phyloP scores from a whole-genome alignment of 2,797 vertebrate species.

The Dicrostonyx torquatus region DNA sequence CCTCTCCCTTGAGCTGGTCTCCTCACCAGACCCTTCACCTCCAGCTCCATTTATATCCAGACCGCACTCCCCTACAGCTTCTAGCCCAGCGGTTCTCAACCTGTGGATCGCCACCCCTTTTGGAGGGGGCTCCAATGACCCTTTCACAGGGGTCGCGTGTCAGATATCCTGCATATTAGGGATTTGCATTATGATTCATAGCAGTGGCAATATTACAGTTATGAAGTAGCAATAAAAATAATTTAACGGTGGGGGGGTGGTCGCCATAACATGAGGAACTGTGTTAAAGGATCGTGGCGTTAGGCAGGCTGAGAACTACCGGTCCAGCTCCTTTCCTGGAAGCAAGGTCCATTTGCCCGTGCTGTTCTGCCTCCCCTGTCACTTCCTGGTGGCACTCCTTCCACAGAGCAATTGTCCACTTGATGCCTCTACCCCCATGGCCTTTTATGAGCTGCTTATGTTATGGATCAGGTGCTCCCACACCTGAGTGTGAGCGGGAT shows the following conservation, averaged over 20 bases:
- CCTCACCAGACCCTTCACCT: neutral
- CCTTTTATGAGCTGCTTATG: neutral
- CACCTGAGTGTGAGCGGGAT: neutral
- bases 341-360: neutral
- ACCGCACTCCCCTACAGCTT: neutral
- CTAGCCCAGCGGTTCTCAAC: neutral
- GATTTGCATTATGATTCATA: neutral
- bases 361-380: neutral
- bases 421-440: accelerated
- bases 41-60: accelerated
- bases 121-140: neutral
- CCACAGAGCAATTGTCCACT: accelerated
- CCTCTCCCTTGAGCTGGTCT: neutral
- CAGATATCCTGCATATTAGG: neutral
- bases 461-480: neutral
- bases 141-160: neutral
- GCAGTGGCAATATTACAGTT: too few species aligned
- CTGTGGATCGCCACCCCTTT: neutral
- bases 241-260: neutral
- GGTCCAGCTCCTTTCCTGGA: neutral
- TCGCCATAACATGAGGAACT: neutral
- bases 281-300: neutral
- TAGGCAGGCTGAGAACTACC: neutral
- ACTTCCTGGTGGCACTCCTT: neutral
- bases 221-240: too few species aligned